phyloP scores from a whole-genome alignment of 2,113 vertebrate species.

The Lagenorhynchus albirostris region DNA sequence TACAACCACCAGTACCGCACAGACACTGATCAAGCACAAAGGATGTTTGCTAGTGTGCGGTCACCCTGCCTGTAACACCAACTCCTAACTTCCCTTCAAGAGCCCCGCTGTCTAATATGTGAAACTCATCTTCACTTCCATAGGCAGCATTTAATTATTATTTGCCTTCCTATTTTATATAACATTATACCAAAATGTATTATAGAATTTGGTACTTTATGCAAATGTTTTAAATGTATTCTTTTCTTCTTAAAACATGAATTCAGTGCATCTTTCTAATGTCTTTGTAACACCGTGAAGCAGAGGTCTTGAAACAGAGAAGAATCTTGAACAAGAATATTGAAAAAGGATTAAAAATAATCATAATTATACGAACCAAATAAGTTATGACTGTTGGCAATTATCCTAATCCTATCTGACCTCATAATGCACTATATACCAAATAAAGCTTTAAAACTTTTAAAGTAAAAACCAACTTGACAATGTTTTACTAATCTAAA shows the following conservation, averaged over 20 bases:
- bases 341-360: not conserved
- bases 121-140: not conserved
- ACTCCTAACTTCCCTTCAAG: not conserved
- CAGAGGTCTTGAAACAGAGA: not conserved
- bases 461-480: not conserved
- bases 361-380: not conserved
- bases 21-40: not conserved
- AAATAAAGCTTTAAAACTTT: not conserved
- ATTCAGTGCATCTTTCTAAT: not conserved
- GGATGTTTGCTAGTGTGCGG: not conserved
- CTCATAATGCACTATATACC: not conserved
- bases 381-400: not conserved
- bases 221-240: not conserved
- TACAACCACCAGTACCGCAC: not conserved
- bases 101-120: too few species aligned
- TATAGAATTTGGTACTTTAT: not conserved
- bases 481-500: not conserved
- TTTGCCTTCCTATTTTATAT: not conserved
- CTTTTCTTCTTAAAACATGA: not conserved
- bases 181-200: not conserved
- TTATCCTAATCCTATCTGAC: not conserved
- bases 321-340: not conserved
- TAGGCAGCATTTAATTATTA: not conserved
- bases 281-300: not conserved
- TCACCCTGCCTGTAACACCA: not conserved